phyloP scores from a whole-genome alignment of 2,113 vertebrate genomes.

The Campylomormyrus tamandua region DNA sequence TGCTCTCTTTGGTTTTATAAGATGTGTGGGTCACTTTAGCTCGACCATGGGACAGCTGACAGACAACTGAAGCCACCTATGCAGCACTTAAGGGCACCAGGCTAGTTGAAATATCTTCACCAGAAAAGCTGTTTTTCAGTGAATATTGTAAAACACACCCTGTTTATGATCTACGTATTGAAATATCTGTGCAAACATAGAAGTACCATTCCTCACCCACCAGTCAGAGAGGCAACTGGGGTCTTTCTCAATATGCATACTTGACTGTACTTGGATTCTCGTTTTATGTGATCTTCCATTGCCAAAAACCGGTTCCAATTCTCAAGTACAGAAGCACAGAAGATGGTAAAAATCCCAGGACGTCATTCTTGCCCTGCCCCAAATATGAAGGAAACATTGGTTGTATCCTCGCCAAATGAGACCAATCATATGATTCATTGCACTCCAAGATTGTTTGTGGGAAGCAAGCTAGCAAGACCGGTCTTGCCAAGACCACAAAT shows the following conservation, averaged over 20 bases:
- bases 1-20: background rate
- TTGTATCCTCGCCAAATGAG: background rate
- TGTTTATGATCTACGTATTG: background rate
- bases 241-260: background rate
- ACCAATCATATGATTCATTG: background rate
- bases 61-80: background rate
- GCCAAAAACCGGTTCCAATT: background rate
- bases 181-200: background rate
- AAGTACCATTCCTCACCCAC: background rate
- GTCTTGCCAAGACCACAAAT: background rate
- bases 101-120: background rate
- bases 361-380: background rate
- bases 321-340: background rate
- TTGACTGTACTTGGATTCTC: background rate
- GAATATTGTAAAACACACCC: background rate
- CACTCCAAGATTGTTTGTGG: background rate
- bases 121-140: background rate
- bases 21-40: background rate
- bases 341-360: background rate
- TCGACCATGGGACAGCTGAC: background rate
- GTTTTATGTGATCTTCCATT: background rate
- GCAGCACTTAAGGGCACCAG: background rate
- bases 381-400: background rate
- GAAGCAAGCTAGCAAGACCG: background rate
- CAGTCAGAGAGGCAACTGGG: background rate